Conservation (phyloP, 2,113 vertebrate genomes). For the Zapornia atra region DNA sequence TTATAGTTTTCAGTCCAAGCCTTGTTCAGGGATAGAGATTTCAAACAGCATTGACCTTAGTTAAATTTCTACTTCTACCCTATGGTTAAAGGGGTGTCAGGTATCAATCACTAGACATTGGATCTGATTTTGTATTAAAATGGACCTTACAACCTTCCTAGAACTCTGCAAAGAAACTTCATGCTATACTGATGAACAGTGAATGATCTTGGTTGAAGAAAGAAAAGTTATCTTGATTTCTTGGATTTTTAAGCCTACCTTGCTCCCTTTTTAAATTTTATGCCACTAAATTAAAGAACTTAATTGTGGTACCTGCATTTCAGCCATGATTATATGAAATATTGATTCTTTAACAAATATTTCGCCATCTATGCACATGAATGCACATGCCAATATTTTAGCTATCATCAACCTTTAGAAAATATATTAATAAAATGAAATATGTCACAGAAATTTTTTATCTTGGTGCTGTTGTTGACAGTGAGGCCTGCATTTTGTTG, state of each 20-base stretch:
- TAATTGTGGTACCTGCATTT: not conserved
- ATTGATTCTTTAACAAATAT: not conserved
- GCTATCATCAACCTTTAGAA: not conserved
- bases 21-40: not conserved
- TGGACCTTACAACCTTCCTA: not conserved
- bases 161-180: not conserved
- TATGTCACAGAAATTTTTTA: not conserved
- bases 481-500: not conserved
- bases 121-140: not conserved
- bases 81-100: not conserved
- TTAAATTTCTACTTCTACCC: not conserved
- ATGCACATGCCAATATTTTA: not conserved
- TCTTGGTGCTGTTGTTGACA: not conserved
- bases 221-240: not conserved
- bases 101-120: not conserved
- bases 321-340: not conserved
- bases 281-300: not conserved
- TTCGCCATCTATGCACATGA: not conserved
- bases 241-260: not conserved
- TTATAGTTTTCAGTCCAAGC: not conserved
- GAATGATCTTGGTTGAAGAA: not conserved
- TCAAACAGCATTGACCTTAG: not conserved
- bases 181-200: not conserved
- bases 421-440: not conserved
- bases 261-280: not conserved